Evolutionary conservation across 2,797 vertebrate genomes (phyloP).

Genomic region (Steatocranus sp.): DNA sequence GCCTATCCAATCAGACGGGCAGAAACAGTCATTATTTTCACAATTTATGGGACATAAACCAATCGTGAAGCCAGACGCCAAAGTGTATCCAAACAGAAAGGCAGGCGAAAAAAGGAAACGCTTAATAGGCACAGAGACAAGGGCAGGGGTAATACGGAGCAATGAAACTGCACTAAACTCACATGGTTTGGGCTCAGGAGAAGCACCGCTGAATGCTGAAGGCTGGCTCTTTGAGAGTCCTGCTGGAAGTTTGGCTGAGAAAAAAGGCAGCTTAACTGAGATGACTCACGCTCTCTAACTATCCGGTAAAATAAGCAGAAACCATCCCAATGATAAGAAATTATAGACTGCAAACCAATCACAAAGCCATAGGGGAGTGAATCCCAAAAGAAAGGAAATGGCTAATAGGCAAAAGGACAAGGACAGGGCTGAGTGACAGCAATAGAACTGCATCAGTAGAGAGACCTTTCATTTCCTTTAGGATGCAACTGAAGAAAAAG

Average conservation of each 20-base stretch:
- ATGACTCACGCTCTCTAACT: constrained; percentile 78
- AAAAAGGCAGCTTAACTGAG: constrained; percentile 68
- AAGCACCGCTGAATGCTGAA: constrained; percentile 68
- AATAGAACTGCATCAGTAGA: neutral
- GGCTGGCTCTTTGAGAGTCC: constrained; percentile 45
- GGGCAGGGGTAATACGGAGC: constrained; percentile 37
- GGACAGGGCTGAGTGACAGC: neutral
- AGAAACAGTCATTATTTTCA: constrained; percentile 68
- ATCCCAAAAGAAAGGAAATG: constrained; percentile 42
- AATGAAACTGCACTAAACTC: constrained; percentile 41
- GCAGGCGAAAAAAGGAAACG: constrained; percentile 43
- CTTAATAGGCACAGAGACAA: constrained; percentile 43
- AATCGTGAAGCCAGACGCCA: constrained; percentile 37
- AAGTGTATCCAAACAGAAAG: constrained; percentile 48
- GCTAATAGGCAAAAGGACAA: constrained; percentile 6
- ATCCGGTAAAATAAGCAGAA: constrained; percentile 72
- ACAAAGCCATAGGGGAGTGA: neutral
- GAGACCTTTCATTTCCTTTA: neutral
- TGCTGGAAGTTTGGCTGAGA: constrained; percentile 70
- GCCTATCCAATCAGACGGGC: constrained; percentile 77
- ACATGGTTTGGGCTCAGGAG: constrained; percentile 43
- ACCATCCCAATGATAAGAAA: constrained; percentile 58
- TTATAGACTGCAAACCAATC: constrained; percentile 46
- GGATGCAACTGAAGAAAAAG: neutral
- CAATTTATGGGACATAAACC: constrained; percentile 57